Base-by-base conservation (phyloP, 2,113 vertebrate genomes). In the Grammomys surdaster region DNA sequence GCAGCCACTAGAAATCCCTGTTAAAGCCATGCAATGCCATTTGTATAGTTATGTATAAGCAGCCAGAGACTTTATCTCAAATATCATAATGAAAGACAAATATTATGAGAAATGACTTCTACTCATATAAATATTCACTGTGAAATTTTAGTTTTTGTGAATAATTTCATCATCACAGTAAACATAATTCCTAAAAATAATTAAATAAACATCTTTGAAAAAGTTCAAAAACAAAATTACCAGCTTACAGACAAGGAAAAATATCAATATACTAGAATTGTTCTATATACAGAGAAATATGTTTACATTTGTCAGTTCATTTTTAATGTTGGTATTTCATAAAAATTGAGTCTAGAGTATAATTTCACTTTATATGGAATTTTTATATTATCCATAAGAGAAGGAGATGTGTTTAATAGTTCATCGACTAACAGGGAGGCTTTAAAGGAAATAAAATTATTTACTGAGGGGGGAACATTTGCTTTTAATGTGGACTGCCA, bases 331-430 rank as follows among this genome's bases (percentile, higher is more conserved):
- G 87, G 69, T 51, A 95, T 84, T 95, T 98, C 96, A 98, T 96
- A 81, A 33, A 97, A 69, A 54, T 72, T 95, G 80, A 90, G 7
- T 91, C 22, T 77, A 95, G 92, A 91, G 9, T 91, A 10, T 92
- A 97, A 96, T 94, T 97, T 96, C 46, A 95, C 96, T 97, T 97
- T 93, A 72, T 89, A 96, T 91, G 78, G 88, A 93, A 26, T 97
- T 98, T 97, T 97, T 17, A 87, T 98, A 97, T 97, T 97, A 76
- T 89, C 95, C 96, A 94, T 95, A 94, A 96, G n/a, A 95, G 89
- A 97, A 54, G 56, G 72, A 97, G 88, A 58, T 96, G 97, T 98
- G 96, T 80, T 98, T 98, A 98, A 98, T 94, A 97, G 97, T 56
- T 89, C 95, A 87, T 97, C 96, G 60, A 97, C 78, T 73, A 97